Percentiles rank a stretch among this genome's conserved stretches.
phyloP scores from a whole-genome alignment of 1,140 invertebrate species.

The Sitophilus oryzae region DNA sequence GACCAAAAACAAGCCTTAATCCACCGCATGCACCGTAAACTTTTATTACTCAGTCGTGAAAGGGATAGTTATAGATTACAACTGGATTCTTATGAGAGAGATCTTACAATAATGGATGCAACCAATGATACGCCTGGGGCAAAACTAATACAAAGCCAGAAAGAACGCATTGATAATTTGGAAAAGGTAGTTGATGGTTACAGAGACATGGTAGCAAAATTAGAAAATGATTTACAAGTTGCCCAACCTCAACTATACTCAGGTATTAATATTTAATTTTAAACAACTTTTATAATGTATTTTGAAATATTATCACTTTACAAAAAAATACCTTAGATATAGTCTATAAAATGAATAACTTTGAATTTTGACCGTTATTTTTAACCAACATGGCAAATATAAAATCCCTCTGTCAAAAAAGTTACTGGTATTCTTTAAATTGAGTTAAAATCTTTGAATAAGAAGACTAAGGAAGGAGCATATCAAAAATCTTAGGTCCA shows the following conservation, averaged over 20 bases:
- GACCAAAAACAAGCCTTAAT: slow-evolving; percentile 57
- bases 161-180: slow-evolving; percentile 55
- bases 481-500: no score
- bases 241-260: slow-evolving; percentile 33
- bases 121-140: slow-evolving; percentile 40
- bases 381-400: no score
- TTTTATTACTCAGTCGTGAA: slow-evolving; percentile 65
- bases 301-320: no score
- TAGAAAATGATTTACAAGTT: slow-evolving; percentile 57
- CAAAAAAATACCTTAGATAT: no score
- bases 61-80: slow-evolving; percentile 63
- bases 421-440: no score
- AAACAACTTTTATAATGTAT: no score
- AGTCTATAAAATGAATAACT: no score
- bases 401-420: no score
- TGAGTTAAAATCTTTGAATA: no score
- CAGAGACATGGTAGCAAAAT: slow-evolving; percentile 59
- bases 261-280: slow-evolving; percentile 26
- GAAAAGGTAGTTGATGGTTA: slow-evolving; percentile 61
- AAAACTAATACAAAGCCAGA: slow-evolving; percentile 42
- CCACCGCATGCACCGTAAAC: slow-evolving; percentile 55
- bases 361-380: no score
- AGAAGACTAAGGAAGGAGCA: no score
- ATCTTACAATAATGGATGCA: slow-evolving; percentile 54
- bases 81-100: slow-evolving; percentile 76